Conservation (phyloP, 1,140 invertebrate genomes). For the Leptinotarsa defecta region DNA sequence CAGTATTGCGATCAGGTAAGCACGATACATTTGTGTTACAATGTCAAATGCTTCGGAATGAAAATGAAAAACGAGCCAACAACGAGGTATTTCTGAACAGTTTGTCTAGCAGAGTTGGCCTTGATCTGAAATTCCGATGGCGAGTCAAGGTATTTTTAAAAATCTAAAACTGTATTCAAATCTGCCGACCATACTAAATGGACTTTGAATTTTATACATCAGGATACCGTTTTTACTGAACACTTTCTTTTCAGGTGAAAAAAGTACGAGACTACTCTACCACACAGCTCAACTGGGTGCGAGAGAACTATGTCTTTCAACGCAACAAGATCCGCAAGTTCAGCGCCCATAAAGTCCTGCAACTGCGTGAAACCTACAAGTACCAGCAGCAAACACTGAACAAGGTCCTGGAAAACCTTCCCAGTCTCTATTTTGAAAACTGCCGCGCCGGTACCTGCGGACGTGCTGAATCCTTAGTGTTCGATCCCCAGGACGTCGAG, state of each 20-base stretch:
- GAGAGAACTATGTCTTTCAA: conserved; percentile 94
- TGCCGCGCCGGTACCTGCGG: conserved; percentile 86
- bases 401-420: conserved; percentile 91
- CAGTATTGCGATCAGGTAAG: conserved; percentile 90
- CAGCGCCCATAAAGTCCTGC: conserved; percentile 86
- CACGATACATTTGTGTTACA: background rate
- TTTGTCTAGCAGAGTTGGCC: too few species aligned
- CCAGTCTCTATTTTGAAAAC: conserved; percentile 91
- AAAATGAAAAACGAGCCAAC: too few species aligned
- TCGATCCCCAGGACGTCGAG: conserved; percentile 68
- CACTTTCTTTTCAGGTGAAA: conserved; percentile 66
- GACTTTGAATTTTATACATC: too few species aligned
- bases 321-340: conserved; percentile 92
- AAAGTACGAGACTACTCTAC: conserved; percentile 88
- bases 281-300: conserved; percentile 86
- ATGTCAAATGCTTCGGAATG: too few species aligned
- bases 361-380: conserved; percentile 90
- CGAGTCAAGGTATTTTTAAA: too few species aligned
- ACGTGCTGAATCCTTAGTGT: conserved; percentile 74
- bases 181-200: too few species aligned
- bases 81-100: too few species aligned
- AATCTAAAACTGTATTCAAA: too few species aligned
- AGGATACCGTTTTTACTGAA: background rate
- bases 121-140: too few species aligned
- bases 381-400: conserved; percentile 93